A percentile compares a stretch with the other conserved stretches of the same genome.
These are phyloP conservation scores for Nematopogon swammerdamellus DNA, from an alignment of 2,888 invertebrate genomes.

Conservation along the genomic window DNA sequence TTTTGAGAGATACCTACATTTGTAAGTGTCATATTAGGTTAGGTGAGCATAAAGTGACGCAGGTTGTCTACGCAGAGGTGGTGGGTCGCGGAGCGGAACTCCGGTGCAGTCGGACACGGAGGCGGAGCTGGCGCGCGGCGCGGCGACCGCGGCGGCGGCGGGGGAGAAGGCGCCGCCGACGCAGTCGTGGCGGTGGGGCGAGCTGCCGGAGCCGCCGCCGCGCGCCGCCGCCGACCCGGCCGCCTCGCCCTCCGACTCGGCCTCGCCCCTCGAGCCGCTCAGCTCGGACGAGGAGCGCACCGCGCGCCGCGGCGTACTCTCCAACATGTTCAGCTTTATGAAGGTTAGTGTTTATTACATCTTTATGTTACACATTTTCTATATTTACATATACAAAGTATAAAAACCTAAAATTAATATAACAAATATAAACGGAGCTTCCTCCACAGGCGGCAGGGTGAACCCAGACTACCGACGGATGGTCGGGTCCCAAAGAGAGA, in stretches of 20 bases:
- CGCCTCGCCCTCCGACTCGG: slow-evolving; percentile 30
- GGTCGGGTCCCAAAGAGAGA: no score
- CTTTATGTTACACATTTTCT: no score
- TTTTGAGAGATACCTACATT: no score
- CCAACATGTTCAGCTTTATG: slow-evolving; percentile 93
- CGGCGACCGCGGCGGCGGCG: slow-evolving; percentile 23
- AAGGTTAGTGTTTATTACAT: no score
- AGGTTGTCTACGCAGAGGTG: slow-evolving; percentile 2
- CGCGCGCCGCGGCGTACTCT: slow-evolving; percentile 68
- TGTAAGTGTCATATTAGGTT: no score
- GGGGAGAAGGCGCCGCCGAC: slow-evolving; percentile 21
- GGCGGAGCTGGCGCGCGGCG: slow-evolving; percentile 66
- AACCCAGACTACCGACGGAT: no score
- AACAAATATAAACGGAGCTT: no score
- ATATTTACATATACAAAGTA: no score
- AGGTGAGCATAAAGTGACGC: no score
- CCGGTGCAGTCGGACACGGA: slow-evolving; percentile 95
- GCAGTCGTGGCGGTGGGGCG: slow-evolving; percentile 90
- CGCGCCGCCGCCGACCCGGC: slow-evolving; percentile 26
- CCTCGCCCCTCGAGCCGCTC: slow-evolving; percentile 25
- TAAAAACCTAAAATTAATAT: no score
- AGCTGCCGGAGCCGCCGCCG: slow-evolving; percentile 64
- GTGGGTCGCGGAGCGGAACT: slow-evolving; percentile 70
- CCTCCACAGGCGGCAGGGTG: no score
- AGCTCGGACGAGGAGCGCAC: slow-evolving; percentile 47